Evolutionary conservation across 2,113 vertebrate species (phyloP), one percentile per base, ranked within the genome.

Genomic region (Thamnophis sirtalis): DNA sequence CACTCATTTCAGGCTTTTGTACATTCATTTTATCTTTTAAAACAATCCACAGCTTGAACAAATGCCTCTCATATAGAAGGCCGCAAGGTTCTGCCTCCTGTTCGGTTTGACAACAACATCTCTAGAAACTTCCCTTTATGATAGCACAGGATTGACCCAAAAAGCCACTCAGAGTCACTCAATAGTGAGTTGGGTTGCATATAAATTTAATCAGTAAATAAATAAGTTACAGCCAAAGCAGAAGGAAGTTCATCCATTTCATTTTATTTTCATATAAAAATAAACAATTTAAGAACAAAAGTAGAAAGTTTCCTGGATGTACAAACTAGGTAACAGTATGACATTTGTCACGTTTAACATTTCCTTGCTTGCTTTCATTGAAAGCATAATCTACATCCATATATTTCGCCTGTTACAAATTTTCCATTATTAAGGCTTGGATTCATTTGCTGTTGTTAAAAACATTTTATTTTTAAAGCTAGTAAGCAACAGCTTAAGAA

Each of bases 331-430:
- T 97, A 97, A 97, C 87, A 92, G 90, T 96, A 96, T 97, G 95
- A 97, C 97, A 97, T 96, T 96, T 96, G 96, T 97, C 97, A 97
- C 90, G 96, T 96, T 97, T 94, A 91, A 96, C 93, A 95, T 95
- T 96, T 95, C 95, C 73, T 96, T 96, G 88, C 93, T 88, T 97
- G 97, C 98, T 99, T 99, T 99, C 98, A 98, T 93, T 98, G 98
- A 99, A 99, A 99, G 98, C 98, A 98, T 97, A 97, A 93, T 97
- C 95, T 95, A 98, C 96, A 97, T 97, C 97, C 97, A 94, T 97
- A 97, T 97, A 94, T 96, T 97, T 95, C 87, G 95, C 96, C 95
- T 94, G 94, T 95, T 94, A 93, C 17, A 63, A 96, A 4, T 55
- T 94, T 93, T 96, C 96, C 95, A 97, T 91, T 97, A 95, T 85